Base-by-base conservation (phyloP, 2,113 vertebrate genomes). In the Vireo altiloquus region DNA sequence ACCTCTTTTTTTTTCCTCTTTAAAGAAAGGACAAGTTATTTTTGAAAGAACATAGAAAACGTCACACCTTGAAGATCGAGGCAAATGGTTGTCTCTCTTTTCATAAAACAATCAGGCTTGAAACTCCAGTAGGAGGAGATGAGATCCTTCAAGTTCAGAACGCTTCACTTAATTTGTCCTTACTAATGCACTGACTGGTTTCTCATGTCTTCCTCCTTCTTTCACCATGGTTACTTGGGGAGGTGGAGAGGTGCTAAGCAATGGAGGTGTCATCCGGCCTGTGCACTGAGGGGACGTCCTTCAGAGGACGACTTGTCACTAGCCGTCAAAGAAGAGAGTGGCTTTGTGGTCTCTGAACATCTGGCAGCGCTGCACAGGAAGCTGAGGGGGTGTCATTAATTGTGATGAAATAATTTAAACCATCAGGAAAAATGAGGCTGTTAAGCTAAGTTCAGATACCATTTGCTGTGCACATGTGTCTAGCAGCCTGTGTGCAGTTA, bases 381-480 rank as follows among this genome's bases (percentile, higher is more conserved):
- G 98, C 98, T 98, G 97, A 98, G 98, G 98, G 98, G 98, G 98
- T 99, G 99, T 99, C 98, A 99, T 99, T 99, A 99, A 99, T 99
- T 98, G 99, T 99, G 99, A 99, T 99, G 98, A 99, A 99, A 99
- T 99, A 99, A 99, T 99, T 99, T 99, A 99, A 99, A 98, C 99
- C 98, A 99, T 99, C 98, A 99, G 98, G 98, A 99, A 98, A 99
- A 99, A 99, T 99, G 99, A 99, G 98, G 98, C 98, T 98, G 99
- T 99, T 99, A 99, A 99, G 98, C 98, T 98, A 97, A 98, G 98
- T 98, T 98, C 98, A 98, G 97, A 98, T 98, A 98, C 98, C 98
- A 98, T 98, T 98, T 98, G 97, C 98, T 92, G 90, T 93, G 97
- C 98, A 98, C 98, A 98, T 98, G 98, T 98, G 96, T 98, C 97